phyloP scores from a whole-genome alignment of 2,888 invertebrate species.

The Chrysotoxum bicinctum region DNA sequence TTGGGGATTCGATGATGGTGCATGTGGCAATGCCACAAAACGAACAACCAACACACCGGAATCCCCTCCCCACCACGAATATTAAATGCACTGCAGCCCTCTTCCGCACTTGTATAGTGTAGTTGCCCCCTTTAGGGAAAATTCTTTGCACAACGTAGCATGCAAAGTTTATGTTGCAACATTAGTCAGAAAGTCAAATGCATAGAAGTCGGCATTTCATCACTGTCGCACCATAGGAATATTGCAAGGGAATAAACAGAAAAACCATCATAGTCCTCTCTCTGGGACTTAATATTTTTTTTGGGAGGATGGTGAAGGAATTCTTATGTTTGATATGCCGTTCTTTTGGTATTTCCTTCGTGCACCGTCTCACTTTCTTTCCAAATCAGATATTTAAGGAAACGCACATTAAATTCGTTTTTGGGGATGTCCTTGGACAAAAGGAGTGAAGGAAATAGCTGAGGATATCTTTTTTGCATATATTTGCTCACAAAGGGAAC shows the following conservation, averaged over 20 bases:
- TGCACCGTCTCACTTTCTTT: slow-evolving; percentile 20
- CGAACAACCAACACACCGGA: slow-evolving; percentile 1
- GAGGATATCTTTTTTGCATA: slow-evolving; percentile 25
- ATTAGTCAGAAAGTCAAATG: slow-evolving; percentile 72
- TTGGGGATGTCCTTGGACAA: not conserved
- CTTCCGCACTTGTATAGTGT: not conserved
- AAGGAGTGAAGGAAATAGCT: no score
- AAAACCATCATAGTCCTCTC: slow-evolving; percentile 13
- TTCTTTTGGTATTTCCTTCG: not conserved
- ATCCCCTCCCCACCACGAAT: not conserved
- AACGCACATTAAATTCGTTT: slow-evolving; percentile 39
- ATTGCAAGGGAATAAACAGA: slow-evolving; percentile 35
- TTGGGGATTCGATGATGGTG: slow-evolving; percentile 58
- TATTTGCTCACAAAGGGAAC: slow-evolving; percentile 27
- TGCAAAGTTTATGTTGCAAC: slow-evolving; percentile 72
- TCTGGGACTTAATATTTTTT: slow-evolving; percentile 14
- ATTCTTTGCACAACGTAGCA: slow-evolving; percentile 63
- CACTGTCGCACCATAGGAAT: slow-evolving; percentile 65
- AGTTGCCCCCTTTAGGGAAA: not conserved
- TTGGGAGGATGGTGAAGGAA: slow-evolving; percentile 10
- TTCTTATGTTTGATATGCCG: slow-evolving; percentile 41
- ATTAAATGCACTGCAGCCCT: slow-evolving; percentile 19
- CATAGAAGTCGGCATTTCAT: slow-evolving; percentile 70
- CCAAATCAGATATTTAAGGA: slow-evolving; percentile 45
- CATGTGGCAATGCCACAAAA: slow-evolving; percentile 49